Evolutionary conservation across 2,113 vertebrate species (phyloP).

Genomic region (Hyperopisus bebe): DNA sequence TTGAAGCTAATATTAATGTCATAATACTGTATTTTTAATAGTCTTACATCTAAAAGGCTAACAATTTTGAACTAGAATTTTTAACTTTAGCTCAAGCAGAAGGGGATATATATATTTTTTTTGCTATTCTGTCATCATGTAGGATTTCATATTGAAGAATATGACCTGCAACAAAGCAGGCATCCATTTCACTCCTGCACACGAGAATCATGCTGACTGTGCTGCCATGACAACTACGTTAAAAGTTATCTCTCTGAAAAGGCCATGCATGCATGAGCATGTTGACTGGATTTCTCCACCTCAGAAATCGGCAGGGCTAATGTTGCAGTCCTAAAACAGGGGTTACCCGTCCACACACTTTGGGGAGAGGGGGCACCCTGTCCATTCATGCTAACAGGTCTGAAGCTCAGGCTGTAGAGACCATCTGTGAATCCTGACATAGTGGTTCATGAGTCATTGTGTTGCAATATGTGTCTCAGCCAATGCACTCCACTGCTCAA

Average conservation of each 20-base stretch:
- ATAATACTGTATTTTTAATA: neutral
- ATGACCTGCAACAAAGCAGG: neutral
- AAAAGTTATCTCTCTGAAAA: conserved; percentile 11
- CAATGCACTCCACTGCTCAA: neutral
- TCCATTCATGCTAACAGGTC: neutral
- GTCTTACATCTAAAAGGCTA: neutral
- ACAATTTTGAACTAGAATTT: neutral
- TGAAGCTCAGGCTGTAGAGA: neutral
- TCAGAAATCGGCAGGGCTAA: neutral
- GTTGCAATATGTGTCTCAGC: conserved; percentile 1
- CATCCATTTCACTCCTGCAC: neutral
- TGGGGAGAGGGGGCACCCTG: neutral
- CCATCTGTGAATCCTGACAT: neutral
- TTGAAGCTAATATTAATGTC: neutral
- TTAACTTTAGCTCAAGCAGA: neutral
- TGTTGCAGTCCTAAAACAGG: neutral
- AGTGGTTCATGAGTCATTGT: neutral
- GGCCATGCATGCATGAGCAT: neutral
- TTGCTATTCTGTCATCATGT: neutral
- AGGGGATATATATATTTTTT: neutral
- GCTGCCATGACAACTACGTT: conserved; percentile 9
- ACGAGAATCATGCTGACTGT: neutral
- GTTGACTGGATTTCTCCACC: neutral
- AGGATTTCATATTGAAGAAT: neutral
- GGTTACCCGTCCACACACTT: neutral